A percentile compares a stretch with the other conserved stretches of the same genome.
Evolutionary conservation across 2,113 vertebrate genomes (phyloP).

Genomic region (Pollachius pollachius): DNA sequence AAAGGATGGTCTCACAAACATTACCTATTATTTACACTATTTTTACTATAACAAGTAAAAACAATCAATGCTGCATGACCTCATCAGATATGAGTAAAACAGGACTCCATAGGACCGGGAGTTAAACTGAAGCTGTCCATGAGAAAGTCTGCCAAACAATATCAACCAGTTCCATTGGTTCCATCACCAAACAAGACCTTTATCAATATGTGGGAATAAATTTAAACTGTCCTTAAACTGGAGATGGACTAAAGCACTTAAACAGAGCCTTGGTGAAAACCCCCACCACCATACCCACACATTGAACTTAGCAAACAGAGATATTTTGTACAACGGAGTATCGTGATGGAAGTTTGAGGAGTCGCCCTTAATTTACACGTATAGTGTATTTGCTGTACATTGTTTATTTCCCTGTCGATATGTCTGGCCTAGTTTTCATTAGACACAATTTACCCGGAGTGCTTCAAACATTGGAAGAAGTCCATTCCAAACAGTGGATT

Average conservation of each 20-base stretch:
- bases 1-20: slow-evolving; percentile 41
- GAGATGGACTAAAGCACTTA: slow-evolving; percentile 1
- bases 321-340: neutral
- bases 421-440: slow-evolving; percentile 1
- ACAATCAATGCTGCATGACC: slow-evolving; percentile 27
- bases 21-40: slow-evolving; percentile 29
- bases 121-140: slow-evolving; percentile 42
- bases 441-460: slow-evolving; percentile 4
- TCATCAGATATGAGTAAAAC: slow-evolving; percentile 22
- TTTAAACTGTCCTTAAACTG: slow-evolving; percentile 29
- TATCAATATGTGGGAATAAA: neutral
- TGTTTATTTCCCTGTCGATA: neutral
- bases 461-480: neutral
- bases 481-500: slow-evolving; percentile 11
- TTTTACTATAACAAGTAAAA: slow-evolving; percentile 14
- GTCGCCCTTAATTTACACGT: neutral
- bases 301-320: neutral
- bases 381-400: neutral
- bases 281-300: neutral
- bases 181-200: slow-evolving; percentile 6
- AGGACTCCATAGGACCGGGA: slow-evolving; percentile 16
- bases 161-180: slow-evolving; percentile 10
- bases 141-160: slow-evolving; percentile 14
- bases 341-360: slow-evolving; percentile 1
- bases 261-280: slow-evolving; percentile 3